These are phyloP conservation scores for Operophtera brumata DNA, from an alignment of 2,888 invertebrate genomes.

Conservation along the genomic window DNA sequence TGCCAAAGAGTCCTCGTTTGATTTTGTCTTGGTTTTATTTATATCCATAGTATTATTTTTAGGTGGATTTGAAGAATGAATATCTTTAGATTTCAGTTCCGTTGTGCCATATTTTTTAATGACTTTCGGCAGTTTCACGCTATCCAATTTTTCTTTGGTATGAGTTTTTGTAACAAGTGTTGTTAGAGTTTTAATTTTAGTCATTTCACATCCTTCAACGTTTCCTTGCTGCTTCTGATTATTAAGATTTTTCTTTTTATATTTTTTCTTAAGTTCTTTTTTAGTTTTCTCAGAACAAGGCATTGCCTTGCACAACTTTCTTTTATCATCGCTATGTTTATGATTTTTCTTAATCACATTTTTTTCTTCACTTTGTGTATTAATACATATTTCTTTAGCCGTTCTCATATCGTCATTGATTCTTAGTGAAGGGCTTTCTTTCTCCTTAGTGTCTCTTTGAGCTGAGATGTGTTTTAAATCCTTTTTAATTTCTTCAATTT, in stretches of 20 bases:
- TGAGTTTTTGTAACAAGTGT: background rate
- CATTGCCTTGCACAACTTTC: background rate
- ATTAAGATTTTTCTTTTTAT: background rate
- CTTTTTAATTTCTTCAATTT: background rate
- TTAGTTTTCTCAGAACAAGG: background rate
- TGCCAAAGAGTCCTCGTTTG: background rate
- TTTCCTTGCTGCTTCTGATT: background rate
- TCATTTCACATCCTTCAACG: background rate
- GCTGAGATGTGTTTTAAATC: background rate
- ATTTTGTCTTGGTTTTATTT: background rate
- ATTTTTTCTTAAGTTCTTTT: background rate
- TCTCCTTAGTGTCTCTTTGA: background rate
- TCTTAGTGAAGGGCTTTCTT: background rate
- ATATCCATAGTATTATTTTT: background rate
- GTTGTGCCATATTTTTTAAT: background rate
- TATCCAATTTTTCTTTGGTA: background rate
- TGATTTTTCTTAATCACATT: background rate
- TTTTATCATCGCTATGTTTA: background rate
- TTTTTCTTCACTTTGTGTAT: background rate
- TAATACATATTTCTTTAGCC: background rate
- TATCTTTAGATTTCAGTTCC: background rate
- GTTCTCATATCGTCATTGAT: background rate
- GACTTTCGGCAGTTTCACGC: background rate
- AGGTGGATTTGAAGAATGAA: background rate
- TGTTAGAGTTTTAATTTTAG: background rate